Evolutionary conservation across 2,113 vertebrate genomes (phyloP).

Genomic region (Helogale parvula): DNA sequence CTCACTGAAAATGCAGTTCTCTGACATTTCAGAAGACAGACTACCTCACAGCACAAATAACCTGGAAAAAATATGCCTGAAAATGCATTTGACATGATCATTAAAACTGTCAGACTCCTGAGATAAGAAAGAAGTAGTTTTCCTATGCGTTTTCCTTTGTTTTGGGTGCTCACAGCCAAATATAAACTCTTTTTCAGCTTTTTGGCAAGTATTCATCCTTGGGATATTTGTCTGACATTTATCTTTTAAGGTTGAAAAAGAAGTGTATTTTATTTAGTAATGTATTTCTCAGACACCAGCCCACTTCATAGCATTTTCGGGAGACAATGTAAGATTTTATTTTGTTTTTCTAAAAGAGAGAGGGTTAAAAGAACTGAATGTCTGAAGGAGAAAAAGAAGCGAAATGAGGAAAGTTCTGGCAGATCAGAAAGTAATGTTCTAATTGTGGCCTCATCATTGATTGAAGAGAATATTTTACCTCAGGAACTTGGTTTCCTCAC

Average conservation of each 20-base stretch:
- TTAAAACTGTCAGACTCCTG: constrained; percentile 53
- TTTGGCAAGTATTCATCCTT: background rate
- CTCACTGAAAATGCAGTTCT: background rate
- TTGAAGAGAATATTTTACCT: background rate
- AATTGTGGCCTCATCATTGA: background rate
- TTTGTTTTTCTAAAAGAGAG: background rate
- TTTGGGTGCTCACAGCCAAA: background rate
- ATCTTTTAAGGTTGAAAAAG: constrained; percentile 30
- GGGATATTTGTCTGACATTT: constrained; percentile 15
- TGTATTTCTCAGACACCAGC: background rate
- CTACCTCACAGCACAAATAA: constrained; percentile 55
- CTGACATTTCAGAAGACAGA: constrained; percentile 65
- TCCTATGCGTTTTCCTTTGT: background rate
- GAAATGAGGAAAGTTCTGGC: background rate
- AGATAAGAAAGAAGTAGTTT: background rate
- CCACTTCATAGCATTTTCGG: background rate
- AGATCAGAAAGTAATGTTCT: background rate
- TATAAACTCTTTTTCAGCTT: background rate
- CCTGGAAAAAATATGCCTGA: background rate
- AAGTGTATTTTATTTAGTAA: background rate
- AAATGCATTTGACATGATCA: constrained; percentile 64
- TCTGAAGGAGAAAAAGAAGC: background rate
- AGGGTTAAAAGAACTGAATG: background rate
- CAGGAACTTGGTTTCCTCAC: background rate
- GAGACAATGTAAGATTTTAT: background rate